Evolutionary conservation across 2,113 vertebrate genomes (phyloP).

Genomic region (Vulpes vulpes): DNA sequence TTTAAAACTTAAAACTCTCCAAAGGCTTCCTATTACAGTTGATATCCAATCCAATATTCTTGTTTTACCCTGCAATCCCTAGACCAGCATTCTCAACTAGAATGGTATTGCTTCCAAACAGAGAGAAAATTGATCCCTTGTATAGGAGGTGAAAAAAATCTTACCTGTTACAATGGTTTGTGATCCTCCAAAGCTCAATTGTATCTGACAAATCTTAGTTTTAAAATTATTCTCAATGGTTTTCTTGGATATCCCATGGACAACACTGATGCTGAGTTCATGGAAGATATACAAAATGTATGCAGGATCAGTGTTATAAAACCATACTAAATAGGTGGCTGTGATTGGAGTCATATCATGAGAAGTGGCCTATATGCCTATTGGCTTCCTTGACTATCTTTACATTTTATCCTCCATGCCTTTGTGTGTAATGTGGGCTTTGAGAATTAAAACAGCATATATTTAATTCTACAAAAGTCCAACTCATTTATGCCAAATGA

Average conservation of each 20-base stretch:
- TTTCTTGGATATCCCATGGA: constrained; percentile 3
- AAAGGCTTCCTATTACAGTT: neutral
- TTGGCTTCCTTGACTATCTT: neutral
- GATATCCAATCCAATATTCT: neutral
- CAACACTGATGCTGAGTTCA: neutral
- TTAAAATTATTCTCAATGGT: neutral
- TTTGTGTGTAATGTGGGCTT: constrained; percentile 1
- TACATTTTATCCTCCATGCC: neutral
- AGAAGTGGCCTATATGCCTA: neutral
- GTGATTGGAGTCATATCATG: neutral
- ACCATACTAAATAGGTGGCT: neutral
- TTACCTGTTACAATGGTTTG: neutral
- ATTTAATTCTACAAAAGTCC: constrained; percentile 12
- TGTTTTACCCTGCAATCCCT: neutral
- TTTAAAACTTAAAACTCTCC: constrained; percentile 22
- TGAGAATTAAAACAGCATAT: constrained; percentile 18
- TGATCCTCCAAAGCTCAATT: neutral
- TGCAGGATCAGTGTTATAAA: neutral
- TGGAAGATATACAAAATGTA: neutral
- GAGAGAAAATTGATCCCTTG: neutral
- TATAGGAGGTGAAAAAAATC: neutral
- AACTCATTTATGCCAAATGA: neutral
- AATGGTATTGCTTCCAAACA: neutral
- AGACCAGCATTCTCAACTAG: constrained; percentile 22
- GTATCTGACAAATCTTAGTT: neutral